phyloP scores from a whole-genome alignment of 2,888 invertebrate species.

The Andrena dorsata region DNA sequence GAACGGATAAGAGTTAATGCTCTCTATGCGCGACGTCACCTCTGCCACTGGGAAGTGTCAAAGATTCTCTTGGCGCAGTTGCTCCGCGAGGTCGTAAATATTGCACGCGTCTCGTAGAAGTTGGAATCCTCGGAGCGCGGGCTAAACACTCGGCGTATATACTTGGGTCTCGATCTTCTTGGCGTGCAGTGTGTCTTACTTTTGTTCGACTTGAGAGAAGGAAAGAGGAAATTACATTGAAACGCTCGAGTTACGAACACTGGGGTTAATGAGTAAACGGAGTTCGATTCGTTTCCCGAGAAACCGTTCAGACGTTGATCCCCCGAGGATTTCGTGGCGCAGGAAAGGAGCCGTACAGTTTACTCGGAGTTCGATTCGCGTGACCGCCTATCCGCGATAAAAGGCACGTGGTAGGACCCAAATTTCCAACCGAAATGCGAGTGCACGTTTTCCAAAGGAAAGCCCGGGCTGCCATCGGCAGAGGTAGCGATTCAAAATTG shows the following conservation, averaged over 20 bases:
- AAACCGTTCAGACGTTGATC: background rate
- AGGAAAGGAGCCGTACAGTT: background rate
- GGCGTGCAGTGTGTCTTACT: background rate
- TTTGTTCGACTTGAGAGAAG: background rate
- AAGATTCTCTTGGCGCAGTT: background rate
- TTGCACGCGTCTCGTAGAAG: background rate
- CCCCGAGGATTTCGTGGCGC: background rate
- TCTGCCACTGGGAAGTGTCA: conserved; percentile 27
- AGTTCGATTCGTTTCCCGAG: background rate
- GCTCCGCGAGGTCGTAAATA: background rate
- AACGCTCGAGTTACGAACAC: background rate
- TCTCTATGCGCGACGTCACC: conserved; percentile 46
- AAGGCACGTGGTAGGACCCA: background rate
- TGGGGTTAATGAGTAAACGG: background rate
- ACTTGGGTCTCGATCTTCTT: background rate
- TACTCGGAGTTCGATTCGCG: background rate
- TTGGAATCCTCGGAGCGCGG: background rate
- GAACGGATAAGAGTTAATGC: conserved; percentile 56
- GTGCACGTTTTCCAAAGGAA: conserved; percentile 1
- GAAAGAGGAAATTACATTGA: too few relatives aligned
- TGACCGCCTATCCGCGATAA: background rate
- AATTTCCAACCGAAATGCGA: conserved; percentile 10
- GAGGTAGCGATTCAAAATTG: background rate
- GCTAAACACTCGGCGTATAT: background rate
- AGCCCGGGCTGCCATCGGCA: background rate